Conservation (phyloP, 1,140 invertebrate species). For the Chymomyza costata region DNA sequence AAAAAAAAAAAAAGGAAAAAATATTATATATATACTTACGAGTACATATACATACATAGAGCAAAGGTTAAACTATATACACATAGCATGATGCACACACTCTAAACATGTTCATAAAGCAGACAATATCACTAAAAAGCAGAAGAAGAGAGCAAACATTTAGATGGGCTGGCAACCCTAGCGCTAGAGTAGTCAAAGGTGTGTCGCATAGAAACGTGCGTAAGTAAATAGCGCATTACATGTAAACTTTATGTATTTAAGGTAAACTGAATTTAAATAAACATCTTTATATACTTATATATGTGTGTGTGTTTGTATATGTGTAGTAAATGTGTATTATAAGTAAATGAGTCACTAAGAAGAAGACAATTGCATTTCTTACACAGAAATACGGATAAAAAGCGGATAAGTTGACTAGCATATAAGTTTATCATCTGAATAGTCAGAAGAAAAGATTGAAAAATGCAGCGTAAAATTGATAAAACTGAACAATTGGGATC, state of each 20-base stretch:
- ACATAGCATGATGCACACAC: constrained; percentile 17
- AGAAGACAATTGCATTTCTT: constrained; percentile 34
- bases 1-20: constrained; percentile 21
- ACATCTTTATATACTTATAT: constrained; percentile 42
- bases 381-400: constrained; percentile 23
- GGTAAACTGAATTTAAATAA: constrained; percentile 41
- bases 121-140: constrained; percentile 38
- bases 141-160: no score
- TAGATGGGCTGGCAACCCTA: no score
- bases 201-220: not conserved
- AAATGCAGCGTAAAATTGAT: constrained; percentile 68
- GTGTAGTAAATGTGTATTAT: constrained; percentile 41
- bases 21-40: constrained; percentile 36
- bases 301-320: constrained; percentile 65
- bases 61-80: constrained; percentile 44
- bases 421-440: constrained; percentile 25
- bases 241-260: constrained; percentile 16
- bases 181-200: constrained; percentile 18
- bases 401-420: constrained; percentile 10
- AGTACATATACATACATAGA: constrained; percentile 48
- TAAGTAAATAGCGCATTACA: constrained; percentile 43
- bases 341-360: constrained; percentile 17
- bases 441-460: constrained; percentile 59
- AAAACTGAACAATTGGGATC: constrained; percentile 75
- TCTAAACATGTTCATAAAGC: constrained; percentile 25